A percentile compares a stretch with the other conserved stretches of the same genome.
Evolutionary conservation across 2,113 vertebrate genomes (phyloP).

Genomic region (Astur gentilis): DNA sequence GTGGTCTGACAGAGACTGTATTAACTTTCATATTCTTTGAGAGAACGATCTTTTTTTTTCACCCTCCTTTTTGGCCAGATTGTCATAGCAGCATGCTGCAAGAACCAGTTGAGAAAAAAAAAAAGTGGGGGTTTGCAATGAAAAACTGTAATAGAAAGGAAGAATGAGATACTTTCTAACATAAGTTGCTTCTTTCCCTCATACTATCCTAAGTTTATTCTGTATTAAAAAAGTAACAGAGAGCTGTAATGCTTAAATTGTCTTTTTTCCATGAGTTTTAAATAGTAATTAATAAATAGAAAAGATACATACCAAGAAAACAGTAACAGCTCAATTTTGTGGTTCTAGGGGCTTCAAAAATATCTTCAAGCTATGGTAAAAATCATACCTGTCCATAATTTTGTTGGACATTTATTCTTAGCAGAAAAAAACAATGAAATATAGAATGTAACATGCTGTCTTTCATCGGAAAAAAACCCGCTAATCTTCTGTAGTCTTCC

Average conservation of each 20-base stretch:
- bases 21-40: slow-evolving; percentile 10
- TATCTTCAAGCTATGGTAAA: slow-evolving; percentile 49
- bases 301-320: slow-evolving; percentile 44
- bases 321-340: slow-evolving; percentile 36
- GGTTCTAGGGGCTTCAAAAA: slow-evolving; percentile 36
- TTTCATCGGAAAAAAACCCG: neutral
- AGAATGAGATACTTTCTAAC: neutral
- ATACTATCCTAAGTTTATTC: neutral
- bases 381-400: slow-evolving; percentile 26
- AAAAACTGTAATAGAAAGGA: slow-evolving; percentile 10
- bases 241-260: neutral
- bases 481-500: neutral
- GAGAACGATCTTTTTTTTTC: neutral
- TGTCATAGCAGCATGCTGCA: neutral
- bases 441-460: neutral
- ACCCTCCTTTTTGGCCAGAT: neutral
- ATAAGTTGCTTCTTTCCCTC: slow-evolving; percentile 6
- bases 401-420: slow-evolving; percentile 14
- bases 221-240: neutral
- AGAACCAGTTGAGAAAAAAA: neutral
- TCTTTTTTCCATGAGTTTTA: neutral
- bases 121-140: neutral
- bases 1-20: neutral
- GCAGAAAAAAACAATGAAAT: neutral
- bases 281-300: slow-evolving; percentile 32